Evolutionary conservation across 1,140 invertebrate species (phyloP).

Genomic region (Batillaria attramentaria): DNA sequence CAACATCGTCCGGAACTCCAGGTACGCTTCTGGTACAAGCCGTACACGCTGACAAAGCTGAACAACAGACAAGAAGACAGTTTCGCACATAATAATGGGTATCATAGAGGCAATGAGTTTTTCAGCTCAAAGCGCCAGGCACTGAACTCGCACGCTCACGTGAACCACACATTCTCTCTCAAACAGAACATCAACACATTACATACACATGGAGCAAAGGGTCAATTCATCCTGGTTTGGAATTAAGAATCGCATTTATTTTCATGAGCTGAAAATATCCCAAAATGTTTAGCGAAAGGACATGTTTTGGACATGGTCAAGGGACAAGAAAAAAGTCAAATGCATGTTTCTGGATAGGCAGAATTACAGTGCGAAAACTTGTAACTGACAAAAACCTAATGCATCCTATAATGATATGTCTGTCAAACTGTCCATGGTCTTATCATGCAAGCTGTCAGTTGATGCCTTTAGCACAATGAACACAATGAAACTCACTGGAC

Average conservation of each 20-base stretch:
- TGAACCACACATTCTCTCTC: neutral
- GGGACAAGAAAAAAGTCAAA: no score
- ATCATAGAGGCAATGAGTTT: neutral
- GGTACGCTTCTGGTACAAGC: constrained; percentile 83
- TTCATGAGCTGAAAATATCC: no score
- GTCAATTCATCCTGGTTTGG: no score
- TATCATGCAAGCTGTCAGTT: neutral
- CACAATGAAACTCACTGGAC: no score
- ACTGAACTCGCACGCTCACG: neutral
- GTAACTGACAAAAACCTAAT: neutral
- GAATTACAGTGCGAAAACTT: neutral
- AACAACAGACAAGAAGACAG: constrained; percentile 29
- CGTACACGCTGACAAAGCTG: constrained; percentile 82
- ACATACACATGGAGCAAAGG: no score
- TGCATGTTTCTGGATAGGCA: no score
- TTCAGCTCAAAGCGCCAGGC: neutral
- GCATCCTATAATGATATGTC: neutral
- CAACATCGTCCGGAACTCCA: constrained; percentile 83
- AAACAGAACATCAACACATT: neutral
- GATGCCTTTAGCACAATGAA: no score
- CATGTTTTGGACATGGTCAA: no score
- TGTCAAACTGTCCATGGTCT: neutral
- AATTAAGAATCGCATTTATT: no score
- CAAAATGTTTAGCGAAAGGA: no score
- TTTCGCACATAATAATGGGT: neutral